phyloP scores from a whole-genome alignment of 2,797 vertebrate genomes.

The Eulemur rubriventer region DNA sequence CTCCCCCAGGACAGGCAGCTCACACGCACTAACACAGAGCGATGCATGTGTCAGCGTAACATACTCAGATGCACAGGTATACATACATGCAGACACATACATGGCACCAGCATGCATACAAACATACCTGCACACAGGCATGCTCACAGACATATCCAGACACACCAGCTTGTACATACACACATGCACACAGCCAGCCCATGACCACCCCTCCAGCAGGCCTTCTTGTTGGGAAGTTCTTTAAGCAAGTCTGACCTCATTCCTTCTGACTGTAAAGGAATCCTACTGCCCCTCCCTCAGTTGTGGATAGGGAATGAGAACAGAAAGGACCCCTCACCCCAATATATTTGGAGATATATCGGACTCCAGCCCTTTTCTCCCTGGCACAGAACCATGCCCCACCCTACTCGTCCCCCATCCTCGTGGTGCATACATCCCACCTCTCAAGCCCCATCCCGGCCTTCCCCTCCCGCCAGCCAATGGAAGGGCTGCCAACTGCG shows the following conservation, averaged over 20 bases:
- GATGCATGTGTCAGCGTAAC: not conserved
- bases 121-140: not conserved
- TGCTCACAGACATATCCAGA: not conserved
- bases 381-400: not conserved
- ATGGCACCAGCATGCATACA: not conserved
- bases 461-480: not conserved
- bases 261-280: slow-evolving; percentile 1
- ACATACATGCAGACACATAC: not conserved
- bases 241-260: slow-evolving; percentile 65
- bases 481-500: not conserved
- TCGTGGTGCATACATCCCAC: not conserved
- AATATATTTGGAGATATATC: not conserved
- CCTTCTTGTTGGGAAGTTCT: slow-evolving; percentile 57
- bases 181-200: not conserved
- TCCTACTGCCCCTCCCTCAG: not conserved
- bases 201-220: not conserved
- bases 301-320: not conserved
- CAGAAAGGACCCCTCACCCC: not conserved
- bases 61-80: not conserved
- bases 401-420: not conserved
- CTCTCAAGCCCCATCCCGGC: slow-evolving; percentile 14
- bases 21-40: not conserved
- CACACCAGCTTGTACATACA: not conserved
- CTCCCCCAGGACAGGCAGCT: slow-evolving; percentile 36
- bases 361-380: not conserved